Conservation (phyloP, 2,888 invertebrate genomes). For the Ornithoptera priamus region DNA sequence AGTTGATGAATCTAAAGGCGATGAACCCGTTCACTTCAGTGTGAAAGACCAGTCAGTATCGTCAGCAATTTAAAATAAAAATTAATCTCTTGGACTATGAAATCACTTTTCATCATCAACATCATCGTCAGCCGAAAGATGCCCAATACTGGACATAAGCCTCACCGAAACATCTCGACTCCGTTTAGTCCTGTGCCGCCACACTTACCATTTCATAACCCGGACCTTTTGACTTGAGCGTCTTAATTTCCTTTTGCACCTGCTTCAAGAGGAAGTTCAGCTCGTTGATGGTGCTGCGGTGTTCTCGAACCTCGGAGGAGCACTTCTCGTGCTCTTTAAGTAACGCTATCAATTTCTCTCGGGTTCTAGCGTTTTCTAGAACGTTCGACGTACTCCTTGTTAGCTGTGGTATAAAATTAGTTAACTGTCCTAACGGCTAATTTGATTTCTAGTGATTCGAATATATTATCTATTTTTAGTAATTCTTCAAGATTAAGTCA, state of each 20-base stretch:
- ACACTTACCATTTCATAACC: conserved; percentile 48
- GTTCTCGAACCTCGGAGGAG: conserved; percentile 69
- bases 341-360: conserved; percentile 75
- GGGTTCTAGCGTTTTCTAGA: conserved; percentile 74
- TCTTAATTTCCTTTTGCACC: conserved; percentile 75
- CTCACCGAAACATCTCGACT: too few species aligned
- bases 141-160: too few species aligned
- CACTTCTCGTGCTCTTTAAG: conserved; percentile 79
- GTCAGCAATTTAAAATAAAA: neutral
- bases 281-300: conserved; percentile 72
- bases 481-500: too few species aligned
- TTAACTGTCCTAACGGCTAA: too few species aligned
- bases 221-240: conserved; percentile 59
- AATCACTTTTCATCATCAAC: neutral
- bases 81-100: neutral
- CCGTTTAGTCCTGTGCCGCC: too few species aligned
- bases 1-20: too few species aligned
- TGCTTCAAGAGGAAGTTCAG: conserved; percentile 77
- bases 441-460: too few species aligned
- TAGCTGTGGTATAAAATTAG: conserved; percentile 44
- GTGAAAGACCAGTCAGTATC: neutral
- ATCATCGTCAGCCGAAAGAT: too few species aligned
- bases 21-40: too few species aligned
- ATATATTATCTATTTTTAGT: too few species aligned
- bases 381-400: conserved; percentile 79